Base-by-base conservation (phyloP, 2,797 vertebrate species). In the Holocentrus rufus region DNA sequence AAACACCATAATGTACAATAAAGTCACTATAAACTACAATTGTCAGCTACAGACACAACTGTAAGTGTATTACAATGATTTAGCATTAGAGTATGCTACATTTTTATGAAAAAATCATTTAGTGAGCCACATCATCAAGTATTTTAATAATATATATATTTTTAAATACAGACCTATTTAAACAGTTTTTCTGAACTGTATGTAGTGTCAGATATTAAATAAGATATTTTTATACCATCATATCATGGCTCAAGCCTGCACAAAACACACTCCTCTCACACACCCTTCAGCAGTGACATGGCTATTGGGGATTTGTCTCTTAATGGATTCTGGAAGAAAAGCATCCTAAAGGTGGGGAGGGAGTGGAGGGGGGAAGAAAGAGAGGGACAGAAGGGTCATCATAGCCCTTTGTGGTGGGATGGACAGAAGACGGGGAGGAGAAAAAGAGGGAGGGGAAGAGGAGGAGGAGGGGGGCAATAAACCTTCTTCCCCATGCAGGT, bases 361-460 rank as follows among this genome's bases (percentile, higher is more conserved):
- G 86, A 81, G 82, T 20, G 27, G 58, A 63, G 85, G 71, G 70
- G 77, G 49, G 50, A 81, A 88, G 85, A 90, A 91, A 86, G 72
- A 86, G 83, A 79, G 78, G 84, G 87, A 90, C 88, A 88, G 86
- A 91, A 81, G 91, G 91, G 91, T 91, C 91, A 92, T 91, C 90
- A 76, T 31, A 58, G 85, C 81, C 87, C 83, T 90, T 92, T 91
- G 90, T 92, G 89, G 70, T 69, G 42, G 82, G 74, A 84, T 83
- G 87, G 82, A 83, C 61, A 57, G 85, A 79, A 74, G 83, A 84
- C 82, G 80, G 76, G 80, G 85, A 81, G 86, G 79, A 74, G 82
- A 73, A 57, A 76, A 42, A 42, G 20, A 61, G 15, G 74, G 86
- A 80, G 83, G 72, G 71, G 70, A 72, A 74, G 77, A 2, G 56